These are phyloP conservation scores for Hypomecis punctinalis DNA, from an alignment of 2,888 invertebrate species.

Conservation along the genomic window DNA sequence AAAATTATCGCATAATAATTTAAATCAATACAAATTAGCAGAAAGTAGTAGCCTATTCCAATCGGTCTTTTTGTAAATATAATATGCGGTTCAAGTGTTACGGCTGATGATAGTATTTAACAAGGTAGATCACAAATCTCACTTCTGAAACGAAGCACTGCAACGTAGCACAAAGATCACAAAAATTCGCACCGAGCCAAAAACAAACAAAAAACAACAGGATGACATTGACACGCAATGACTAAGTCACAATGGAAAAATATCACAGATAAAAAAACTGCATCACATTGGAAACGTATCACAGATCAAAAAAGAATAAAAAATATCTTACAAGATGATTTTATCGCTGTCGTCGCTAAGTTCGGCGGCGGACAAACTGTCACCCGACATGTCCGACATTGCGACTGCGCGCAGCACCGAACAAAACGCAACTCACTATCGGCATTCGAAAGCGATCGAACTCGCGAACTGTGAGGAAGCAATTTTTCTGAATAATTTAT, in stretches of 20 bases:
- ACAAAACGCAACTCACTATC: slow-evolving; percentile 54
- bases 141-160: not conserved
- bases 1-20: no score
- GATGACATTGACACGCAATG: not conserved
- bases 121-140: no score
- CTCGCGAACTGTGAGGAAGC: slow-evolving; percentile 49
- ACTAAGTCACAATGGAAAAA: not conserved
- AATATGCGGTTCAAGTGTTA: no score
- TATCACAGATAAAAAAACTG: not conserved
- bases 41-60: no score
- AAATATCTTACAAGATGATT: slow-evolving; percentile 60
- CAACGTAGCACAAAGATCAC: not conserved
- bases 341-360: slow-evolving; percentile 48
- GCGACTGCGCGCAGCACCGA: slow-evolving; percentile 55
- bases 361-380: slow-evolving; percentile 65
- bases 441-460: slow-evolving; percentile 50
- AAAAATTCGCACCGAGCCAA: not conserved
- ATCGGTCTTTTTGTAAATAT: no score
- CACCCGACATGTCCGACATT: slow-evolving; percentile 70
- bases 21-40: no score
- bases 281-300: not conserved
- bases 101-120: no score
- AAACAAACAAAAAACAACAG: not conserved
- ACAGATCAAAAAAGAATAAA: slow-evolving; percentile 5
- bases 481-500: slow-evolving; percentile 55